Evolutionary conservation across 2,888 invertebrate genomes (phyloP).

Genomic region (Drosophila formosana): DNA sequence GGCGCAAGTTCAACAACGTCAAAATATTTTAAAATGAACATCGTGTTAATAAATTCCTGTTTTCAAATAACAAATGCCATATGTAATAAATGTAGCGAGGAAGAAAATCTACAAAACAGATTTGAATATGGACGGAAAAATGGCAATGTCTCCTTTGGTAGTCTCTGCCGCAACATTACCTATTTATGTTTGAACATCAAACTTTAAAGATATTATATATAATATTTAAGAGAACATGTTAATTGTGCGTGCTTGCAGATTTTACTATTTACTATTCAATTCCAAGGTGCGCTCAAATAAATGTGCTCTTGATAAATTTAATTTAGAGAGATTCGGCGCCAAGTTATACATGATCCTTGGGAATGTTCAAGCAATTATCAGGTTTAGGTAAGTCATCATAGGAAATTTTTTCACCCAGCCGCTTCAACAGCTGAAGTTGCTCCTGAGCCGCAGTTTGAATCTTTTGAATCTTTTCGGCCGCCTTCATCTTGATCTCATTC

Average conservation of each 20-base stretch:
- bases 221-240: too few relatives aligned
- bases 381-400: not conserved
- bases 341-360: not conserved
- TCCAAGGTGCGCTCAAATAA: not conserved
- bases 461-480: not conserved
- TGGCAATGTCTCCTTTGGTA: too few relatives aligned
- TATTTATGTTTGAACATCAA: too few relatives aligned
- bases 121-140: too few relatives aligned
- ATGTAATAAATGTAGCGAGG: too few relatives aligned
- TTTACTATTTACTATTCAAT: too few relatives aligned
- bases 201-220: too few relatives aligned
- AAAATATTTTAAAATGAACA: not conserved
- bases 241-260: too few relatives aligned
- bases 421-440: not conserved
- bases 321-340: not conserved
- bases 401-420: not conserved
- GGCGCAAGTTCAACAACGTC: not conserved
- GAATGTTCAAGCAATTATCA: not conserved
- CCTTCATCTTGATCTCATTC: not conserved
- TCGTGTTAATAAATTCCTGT: not conserved
- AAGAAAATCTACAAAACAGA: too few relatives aligned
- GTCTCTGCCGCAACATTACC: too few relatives aligned
- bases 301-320: not conserved
- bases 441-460: not conserved
- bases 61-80: too few relatives aligned